Evolutionary conservation across 2,888 invertebrate genomes (phyloP).

Genomic region (Pachliopta kotzebuea): DNA sequence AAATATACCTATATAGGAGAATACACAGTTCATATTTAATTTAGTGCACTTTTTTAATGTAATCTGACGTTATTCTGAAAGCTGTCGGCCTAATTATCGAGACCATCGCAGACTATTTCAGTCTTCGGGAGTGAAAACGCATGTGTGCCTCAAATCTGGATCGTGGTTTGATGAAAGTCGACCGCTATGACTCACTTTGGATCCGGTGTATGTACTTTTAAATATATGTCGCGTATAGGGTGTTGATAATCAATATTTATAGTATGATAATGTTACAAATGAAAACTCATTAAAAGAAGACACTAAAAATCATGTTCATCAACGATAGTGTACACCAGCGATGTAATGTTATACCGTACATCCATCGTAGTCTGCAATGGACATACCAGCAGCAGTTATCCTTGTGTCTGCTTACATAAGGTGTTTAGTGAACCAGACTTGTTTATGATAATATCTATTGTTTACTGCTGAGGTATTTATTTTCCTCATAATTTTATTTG

Average conservation of each 20-base stretch:
- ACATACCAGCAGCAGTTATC: conserved; percentile 6
- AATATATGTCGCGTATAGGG: not conserved
- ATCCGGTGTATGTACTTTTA: not conserved
- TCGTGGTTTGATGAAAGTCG: not conserved
- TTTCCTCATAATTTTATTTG: too few relatives aligned
- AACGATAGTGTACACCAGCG: not conserved
- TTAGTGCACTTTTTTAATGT: not conserved
- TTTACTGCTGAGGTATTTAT: not conserved
- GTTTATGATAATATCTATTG: not conserved
- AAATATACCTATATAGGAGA: too few relatives aligned
- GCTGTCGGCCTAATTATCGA: not conserved
- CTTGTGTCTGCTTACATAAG: conserved; percentile 10
- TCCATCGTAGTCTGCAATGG: not conserved
- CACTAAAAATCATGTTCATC: not conserved
- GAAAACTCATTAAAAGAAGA: too few relatives aligned
- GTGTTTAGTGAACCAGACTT: not conserved
- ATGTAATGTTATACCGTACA: not conserved
- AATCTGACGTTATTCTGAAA: not conserved
- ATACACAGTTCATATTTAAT: not conserved
- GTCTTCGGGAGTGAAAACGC: not conserved
- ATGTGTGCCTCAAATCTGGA: not conserved
- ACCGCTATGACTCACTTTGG: not conserved
- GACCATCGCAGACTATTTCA: not conserved
- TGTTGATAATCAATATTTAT: too few relatives aligned
- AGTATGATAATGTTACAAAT: too few relatives aligned